A percentile compares a stretch with the other conserved stretches of the same genome.
phyloP scores from a whole-genome alignment of 2,113 vertebrate genomes.

The Pygoscelis antarcticus region DNA sequence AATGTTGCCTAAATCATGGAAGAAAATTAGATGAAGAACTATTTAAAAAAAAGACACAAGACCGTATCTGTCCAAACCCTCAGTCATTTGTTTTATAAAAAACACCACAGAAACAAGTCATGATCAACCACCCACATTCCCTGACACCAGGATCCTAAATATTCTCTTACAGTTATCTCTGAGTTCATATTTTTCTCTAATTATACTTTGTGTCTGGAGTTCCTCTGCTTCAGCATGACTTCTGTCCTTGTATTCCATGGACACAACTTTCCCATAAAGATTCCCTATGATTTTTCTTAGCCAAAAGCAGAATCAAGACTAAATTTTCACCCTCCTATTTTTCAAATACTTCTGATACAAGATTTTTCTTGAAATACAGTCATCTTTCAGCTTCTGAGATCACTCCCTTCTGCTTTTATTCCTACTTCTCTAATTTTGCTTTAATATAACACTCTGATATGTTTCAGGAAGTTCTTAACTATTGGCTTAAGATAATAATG shows the following conservation, averaged over 20 bases:
- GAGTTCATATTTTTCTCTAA: neutral
- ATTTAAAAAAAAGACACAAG: neutral
- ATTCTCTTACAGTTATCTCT: neutral
- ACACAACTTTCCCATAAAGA: neutral
- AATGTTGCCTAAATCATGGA: neutral
- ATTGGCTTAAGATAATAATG: neutral
- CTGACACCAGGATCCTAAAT: neutral
- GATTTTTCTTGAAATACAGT: neutral
- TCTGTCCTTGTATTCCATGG: neutral
- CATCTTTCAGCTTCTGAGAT: neutral
- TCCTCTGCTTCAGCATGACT: neutral
- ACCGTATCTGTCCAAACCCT: neutral
- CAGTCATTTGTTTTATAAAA: neutral
- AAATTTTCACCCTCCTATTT: neutral
- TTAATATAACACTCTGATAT: neutral
- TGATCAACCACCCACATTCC: neutral
- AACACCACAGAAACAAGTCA: neutral
- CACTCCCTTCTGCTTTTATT: neutral
- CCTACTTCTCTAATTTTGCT: neutral
- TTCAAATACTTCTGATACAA: neutral
- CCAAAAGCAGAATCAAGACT: neutral
- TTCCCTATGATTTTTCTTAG: neutral
- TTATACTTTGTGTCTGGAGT: neutral
- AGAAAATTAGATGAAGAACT: neutral
- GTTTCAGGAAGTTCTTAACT: neutral